Base-by-base conservation (phyloP, 2,113 vertebrate genomes). In the Mionectes macconnelli region DNA sequence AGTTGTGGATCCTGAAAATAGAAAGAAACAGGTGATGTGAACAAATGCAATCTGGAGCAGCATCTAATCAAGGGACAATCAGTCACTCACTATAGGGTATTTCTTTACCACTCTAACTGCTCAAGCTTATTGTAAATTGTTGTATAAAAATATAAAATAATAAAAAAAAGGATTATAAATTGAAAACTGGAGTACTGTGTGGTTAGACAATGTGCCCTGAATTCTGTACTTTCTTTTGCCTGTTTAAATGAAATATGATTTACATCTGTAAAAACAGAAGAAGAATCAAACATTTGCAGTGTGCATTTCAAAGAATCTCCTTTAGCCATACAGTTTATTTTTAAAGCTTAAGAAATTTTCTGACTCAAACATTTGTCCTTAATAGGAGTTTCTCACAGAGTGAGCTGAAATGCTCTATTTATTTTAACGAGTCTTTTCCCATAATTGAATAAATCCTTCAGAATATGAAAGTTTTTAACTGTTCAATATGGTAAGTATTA, bases 341-440 rank as follows among this genome's bases (percentile, higher is more conserved):
- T 91, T 96, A 56, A 93, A 90, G 79, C 85, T 94, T 89, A 94
- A 94, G 76, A 96, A 77, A 86, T 86, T 72, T 94, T 96, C 73
- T 92, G 92, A 87, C 68, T 95, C 76, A 81, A 90, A 68, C 8
- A 52, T 94, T 93, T 97, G 27, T 60, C 93, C 94, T 93, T 92
- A 94, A 93, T 94, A 92, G 90, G 93, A 97, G 83, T 95, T 96
- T 95, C 79, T 94, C 28, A 70, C 31, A 81, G 52, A 15, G 72
- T 77, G 68, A 92, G 42, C 62, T 80, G 75, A 93, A 96, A 86
- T 37, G 4, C 2, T 94, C 2, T 96, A 83, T 95, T 96, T 94
- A 93, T 94, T 94, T 95, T 88, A 92, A 59, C 0, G 5, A 80
- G 52, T 53, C 52, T 84, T 94, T 89, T 64, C n/a, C 70, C 5